Evolutionary conservation across 2,797 vertebrate species (phyloP).

Genomic region (Antrozous pallidus): DNA sequence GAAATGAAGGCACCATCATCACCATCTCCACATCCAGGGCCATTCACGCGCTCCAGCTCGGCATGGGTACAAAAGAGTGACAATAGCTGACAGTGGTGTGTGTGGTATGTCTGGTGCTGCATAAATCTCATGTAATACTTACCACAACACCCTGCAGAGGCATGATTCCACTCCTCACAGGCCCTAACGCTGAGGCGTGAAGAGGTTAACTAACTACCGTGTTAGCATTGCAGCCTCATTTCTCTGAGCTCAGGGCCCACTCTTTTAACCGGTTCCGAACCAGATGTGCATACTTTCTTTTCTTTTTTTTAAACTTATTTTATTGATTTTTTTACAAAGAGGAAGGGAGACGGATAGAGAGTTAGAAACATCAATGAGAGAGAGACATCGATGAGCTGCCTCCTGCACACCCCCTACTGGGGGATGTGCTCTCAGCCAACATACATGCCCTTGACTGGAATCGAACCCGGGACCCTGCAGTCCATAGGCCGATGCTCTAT

Average conservation of each 20-base stretch:
- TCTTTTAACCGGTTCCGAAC: background rate
- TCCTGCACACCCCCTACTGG: too few relatives aligned
- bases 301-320: too few relatives aligned
- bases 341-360: too few relatives aligned
- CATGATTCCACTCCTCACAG: background rate
- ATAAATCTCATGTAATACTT: background rate
- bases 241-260: background rate
- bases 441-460: too few relatives aligned
- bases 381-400: too few relatives aligned
- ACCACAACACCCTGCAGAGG: background rate
- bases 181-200: background rate
- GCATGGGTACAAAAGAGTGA: background rate
- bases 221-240: background rate
- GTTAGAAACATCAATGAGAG: too few relatives aligned
- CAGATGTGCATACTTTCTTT: background rate
- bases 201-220: slow-evolving; percentile 13
- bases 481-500: too few relatives aligned
- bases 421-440: too few relatives aligned
- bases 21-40: background rate
- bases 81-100: background rate
- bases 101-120: background rate
- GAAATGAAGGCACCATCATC: background rate
- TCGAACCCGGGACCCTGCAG: too few relatives aligned
- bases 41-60: background rate
- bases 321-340: too few relatives aligned